phyloP scores from a whole-genome alignment of 2,888 invertebrate species.

The Nebria salina region DNA sequence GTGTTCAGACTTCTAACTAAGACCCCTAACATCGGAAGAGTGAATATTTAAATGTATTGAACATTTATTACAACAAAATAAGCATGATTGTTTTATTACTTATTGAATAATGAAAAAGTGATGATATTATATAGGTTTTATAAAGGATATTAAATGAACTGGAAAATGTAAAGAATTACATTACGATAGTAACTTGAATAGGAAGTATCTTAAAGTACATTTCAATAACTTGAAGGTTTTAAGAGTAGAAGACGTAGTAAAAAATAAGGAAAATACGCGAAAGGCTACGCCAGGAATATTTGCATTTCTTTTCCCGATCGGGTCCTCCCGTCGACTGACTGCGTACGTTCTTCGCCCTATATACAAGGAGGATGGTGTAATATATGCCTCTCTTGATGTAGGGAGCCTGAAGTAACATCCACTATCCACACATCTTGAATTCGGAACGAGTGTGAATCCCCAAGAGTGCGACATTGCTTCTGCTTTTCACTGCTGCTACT shows the following conservation, averaged over 20 bases:
- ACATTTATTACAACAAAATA: not conserved
- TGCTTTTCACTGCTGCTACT: constrained; percentile 10
- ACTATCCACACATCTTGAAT: constrained; percentile 18
- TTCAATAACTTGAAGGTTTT: not conserved
- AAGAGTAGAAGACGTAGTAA: not conserved
- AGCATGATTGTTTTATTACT: not conserved
- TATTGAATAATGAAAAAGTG: no score
- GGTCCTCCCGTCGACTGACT: not conserved
- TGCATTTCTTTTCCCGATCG: constrained; percentile 22
- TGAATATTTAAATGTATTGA: not conserved
- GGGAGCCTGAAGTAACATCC: constrained; percentile 12
- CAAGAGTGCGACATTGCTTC: constrained; percentile 20
- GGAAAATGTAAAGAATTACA: not conserved
- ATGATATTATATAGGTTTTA: not conserved
- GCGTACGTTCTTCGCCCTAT: not conserved
- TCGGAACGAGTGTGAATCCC: constrained; percentile 20
- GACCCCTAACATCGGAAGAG: not conserved
- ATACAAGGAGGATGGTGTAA: constrained; percentile 7
- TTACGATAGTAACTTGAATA: not conserved
- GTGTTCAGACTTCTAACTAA: not conserved
- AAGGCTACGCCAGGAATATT: not conserved
- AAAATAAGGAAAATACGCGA: not conserved
- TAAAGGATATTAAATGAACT: not conserved
- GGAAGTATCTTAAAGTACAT: not conserved
- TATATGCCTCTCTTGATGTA: constrained; percentile 21